Percentiles rank a stretch among this genome's conserved stretches.
These are phyloP conservation scores for Coturnix japonica DNA, from an alignment of 2,113 vertebrate species.

Conservation along the genomic window DNA sequence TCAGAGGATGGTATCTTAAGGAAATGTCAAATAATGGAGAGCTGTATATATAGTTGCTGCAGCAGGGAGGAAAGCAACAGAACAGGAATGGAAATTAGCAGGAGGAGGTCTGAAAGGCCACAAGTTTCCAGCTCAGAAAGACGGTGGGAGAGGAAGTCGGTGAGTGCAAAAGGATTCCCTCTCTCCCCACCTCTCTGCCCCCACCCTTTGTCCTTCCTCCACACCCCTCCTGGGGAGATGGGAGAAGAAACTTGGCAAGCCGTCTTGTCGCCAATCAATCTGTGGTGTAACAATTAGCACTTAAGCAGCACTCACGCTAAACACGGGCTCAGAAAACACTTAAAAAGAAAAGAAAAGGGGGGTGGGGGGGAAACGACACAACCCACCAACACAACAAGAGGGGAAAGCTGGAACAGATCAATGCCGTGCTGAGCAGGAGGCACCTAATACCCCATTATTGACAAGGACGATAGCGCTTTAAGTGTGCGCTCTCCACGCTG, in stretches of 20 bases:
- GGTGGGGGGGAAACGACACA: not conserved
- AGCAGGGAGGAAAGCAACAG: not conserved
- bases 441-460: slow-evolving; percentile 86
- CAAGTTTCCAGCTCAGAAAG: slow-evolving; percentile 40
- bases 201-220: slow-evolving; percentile 48
- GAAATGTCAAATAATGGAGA: not conserved
- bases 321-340: slow-evolving; percentile 80
- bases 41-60: not conserved
- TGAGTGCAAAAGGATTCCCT: slow-evolving; percentile 75
- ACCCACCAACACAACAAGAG: slow-evolving; percentile 44
- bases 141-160: slow-evolving; percentile 43
- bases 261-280: slow-evolving; percentile 86
- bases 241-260: slow-evolving; percentile 79
- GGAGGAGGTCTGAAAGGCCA: not conserved
- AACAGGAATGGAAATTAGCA: slow-evolving; percentile 28
- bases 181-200: slow-evolving; percentile 17
- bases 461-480: slow-evolving; percentile 83
- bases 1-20: not conserved
- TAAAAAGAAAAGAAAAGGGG: slow-evolving; percentile 3
- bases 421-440: slow-evolving; percentile 77
- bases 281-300: slow-evolving; percentile 90
- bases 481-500: slow-evolving; percentile 80
- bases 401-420: slow-evolving; percentile 85
- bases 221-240: slow-evolving; percentile 51
- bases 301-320: slow-evolving; percentile 82